Conservation (phyloP, 2,888 invertebrate genomes). For the Hemaris fuciformis region DNA sequence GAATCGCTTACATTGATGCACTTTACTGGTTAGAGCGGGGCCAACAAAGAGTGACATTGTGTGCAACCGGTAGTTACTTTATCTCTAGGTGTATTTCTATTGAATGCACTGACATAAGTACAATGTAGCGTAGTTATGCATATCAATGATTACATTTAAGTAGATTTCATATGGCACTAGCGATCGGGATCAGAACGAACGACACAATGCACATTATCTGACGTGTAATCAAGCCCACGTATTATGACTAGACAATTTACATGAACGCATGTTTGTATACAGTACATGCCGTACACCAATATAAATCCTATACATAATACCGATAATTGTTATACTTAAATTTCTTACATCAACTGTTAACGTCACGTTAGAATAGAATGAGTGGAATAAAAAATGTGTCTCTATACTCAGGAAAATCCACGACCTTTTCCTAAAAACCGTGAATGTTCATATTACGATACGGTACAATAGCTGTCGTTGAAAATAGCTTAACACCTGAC, state of each 20-base stretch:
- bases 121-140: constrained; percentile 51
- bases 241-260: not conserved
- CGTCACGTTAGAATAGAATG: too few relatives aligned
- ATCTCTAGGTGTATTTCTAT: constrained; percentile 63
- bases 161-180: not conserved
- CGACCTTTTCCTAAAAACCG: too few relatives aligned
- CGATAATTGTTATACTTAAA: not conserved
- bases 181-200: not conserved
- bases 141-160: constrained; percentile 29
- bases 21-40: constrained; percentile 37
- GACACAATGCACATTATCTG: constrained; percentile 2
- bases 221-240: not conserved
- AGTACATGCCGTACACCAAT: not conserved
- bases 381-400: too few relatives aligned
- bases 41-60: constrained; percentile 65
- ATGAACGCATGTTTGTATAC: not conserved
- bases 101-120: constrained; percentile 51
- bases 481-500: too few relatives aligned
- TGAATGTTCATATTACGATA: too few relatives aligned
- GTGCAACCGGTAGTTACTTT: constrained; percentile 61
- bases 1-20: constrained; percentile 38
- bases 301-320: not conserved
- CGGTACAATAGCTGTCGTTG: too few relatives aligned
- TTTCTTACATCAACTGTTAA: not conserved
- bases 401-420: too few relatives aligned